Evolutionary conservation across 1,140 invertebrate species (phyloP).

Genomic region (Bombus picipes): DNA sequence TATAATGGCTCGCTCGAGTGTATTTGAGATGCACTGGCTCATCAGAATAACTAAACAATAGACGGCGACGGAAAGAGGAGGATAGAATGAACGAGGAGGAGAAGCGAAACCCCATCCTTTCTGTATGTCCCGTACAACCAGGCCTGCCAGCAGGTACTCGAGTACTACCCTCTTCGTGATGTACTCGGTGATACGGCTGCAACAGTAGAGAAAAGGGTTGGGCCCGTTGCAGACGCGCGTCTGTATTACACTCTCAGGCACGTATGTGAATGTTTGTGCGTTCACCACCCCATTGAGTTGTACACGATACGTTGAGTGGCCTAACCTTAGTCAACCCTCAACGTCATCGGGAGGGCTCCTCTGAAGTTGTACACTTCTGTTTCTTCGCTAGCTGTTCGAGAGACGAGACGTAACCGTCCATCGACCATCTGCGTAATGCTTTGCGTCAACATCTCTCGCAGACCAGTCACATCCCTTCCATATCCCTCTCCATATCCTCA

Average conservation of each 20-base stretch:
- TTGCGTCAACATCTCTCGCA: conserved; percentile 68
- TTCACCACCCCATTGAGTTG: conserved; percentile 21
- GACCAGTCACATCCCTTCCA: too few species aligned
- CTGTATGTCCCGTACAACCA: background rate
- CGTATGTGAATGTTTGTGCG: conserved; percentile 34
- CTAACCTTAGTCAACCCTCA: conserved; percentile 71
- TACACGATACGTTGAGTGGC: conserved; percentile 57
- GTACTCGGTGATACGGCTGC: conserved; percentile 52
- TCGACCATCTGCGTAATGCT: conserved; percentile 70
- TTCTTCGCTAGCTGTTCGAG: conserved; percentile 49
- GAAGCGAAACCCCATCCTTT: background rate
- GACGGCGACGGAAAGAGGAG: conserved; percentile 22
- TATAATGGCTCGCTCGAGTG: conserved; percentile 69
- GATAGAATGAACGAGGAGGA: conserved; percentile 36
- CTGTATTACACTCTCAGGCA: conserved; percentile 43
- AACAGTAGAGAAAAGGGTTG: conserved; percentile 54
- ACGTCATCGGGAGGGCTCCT: conserved; percentile 59
- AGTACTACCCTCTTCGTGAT: conserved; percentile 46
- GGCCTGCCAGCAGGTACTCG: conserved; percentile 46
- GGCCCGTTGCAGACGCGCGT: conserved; percentile 7
- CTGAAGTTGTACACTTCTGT: conserved; percentile 58
- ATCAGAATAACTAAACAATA: conserved; percentile 76
- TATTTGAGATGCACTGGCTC: conserved; percentile 70
- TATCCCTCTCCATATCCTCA: background rate
- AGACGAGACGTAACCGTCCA: conserved; percentile 56